Evolutionary conservation across 2,888 invertebrate genomes (phyloP).

Genomic region (Eurytoma adleriae): DNA sequence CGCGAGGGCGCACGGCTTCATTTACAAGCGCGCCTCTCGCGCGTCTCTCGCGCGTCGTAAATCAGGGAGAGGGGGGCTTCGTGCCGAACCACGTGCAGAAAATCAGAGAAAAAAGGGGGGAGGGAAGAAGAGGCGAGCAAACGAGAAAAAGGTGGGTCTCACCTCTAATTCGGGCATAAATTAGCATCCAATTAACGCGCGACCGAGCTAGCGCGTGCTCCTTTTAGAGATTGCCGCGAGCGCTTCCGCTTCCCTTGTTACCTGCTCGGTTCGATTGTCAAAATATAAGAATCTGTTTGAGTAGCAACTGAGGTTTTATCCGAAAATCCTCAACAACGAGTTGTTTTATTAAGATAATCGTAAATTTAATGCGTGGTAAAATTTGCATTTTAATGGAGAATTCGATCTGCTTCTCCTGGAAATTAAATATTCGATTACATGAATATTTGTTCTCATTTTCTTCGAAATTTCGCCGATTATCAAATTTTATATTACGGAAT

Average conservation of each 20-base stretch:
- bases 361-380: too few relatives aligned
- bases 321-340: too few relatives aligned
- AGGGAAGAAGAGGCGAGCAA: neutral
- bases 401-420: too few relatives aligned
- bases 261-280: too few relatives aligned
- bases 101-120: slow-evolving; percentile 16
- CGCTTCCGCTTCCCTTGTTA: neutral
- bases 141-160: slow-evolving; percentile 3
- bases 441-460: too few relatives aligned
- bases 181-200: slow-evolving; percentile 52
- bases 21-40: slow-evolving; percentile 16
- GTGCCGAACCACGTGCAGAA: neutral
- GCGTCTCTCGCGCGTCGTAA: slow-evolving; percentile 3
- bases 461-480: too few relatives aligned
- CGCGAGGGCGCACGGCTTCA: slow-evolving; percentile 11
- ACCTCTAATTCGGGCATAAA: slow-evolving; percentile 48
- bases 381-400: too few relatives aligned
- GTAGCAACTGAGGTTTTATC: neutral
- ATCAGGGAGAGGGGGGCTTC: neutral
- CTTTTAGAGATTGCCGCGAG: slow-evolving; percentile 18
- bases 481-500: too few relatives aligned
- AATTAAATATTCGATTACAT: too few relatives aligned
- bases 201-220: neutral
- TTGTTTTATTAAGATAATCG: too few relatives aligned
- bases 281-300: too few relatives aligned